Conservation (phyloP, 2,113 vertebrate species). For the Crotalus viridis region DNA sequence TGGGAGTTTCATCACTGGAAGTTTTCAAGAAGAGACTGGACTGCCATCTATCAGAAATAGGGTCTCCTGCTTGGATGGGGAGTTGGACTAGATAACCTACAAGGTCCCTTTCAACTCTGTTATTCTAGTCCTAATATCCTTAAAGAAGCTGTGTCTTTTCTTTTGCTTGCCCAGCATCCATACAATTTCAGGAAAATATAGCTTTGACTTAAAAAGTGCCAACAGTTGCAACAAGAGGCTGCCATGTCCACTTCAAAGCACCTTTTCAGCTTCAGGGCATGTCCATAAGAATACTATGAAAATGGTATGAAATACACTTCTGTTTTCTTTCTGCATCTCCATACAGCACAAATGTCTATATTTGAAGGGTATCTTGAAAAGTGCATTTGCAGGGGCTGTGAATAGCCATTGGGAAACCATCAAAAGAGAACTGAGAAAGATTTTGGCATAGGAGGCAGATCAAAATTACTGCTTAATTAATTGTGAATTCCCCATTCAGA, state of each 20-base stretch:
- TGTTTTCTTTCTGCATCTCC: background rate
- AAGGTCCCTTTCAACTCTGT: too few species aligned
- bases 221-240: background rate
- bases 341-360: background rate
- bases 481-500: background rate
- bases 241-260: background rate
- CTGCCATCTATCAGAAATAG: too few species aligned
- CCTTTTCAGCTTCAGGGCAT: background rate
- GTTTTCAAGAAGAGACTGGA: too few species aligned
- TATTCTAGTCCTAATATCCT: background rate
- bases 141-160: background rate
- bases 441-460: background rate
- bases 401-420: background rate
- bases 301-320: background rate
- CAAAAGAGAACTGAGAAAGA: background rate
- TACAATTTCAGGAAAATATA: background rate
- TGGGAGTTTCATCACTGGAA: too few species aligned
- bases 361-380: background rate
- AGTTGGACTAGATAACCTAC: too few species aligned
- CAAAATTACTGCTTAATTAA: background rate
- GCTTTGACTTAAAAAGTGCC: background rate
- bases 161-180: background rate
- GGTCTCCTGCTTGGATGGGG: too few species aligned
- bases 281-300: background rate
- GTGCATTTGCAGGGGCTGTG: background rate